A percentile compares a stretch with the other conserved stretches of the same genome.
phyloP scores from a whole-genome alignment of 2,888 invertebrate species.

The Dryococelus australis region DNA sequence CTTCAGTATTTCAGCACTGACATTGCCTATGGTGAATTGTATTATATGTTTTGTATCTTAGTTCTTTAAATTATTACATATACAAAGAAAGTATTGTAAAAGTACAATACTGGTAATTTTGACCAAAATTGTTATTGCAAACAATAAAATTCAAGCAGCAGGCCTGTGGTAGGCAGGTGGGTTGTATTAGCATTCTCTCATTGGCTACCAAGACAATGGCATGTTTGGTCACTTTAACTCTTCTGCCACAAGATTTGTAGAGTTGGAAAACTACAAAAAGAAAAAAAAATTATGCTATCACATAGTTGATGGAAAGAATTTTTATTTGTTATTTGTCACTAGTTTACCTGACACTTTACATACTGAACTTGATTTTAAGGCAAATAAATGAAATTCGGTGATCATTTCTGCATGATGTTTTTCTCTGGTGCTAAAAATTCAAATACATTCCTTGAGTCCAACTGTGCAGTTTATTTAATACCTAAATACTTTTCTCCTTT shows the following conservation, averaged over 20 bases:
- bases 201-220: not conserved
- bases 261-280: slow-evolving; percentile 10
- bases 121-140: no score
- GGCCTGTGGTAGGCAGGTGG: not conserved
- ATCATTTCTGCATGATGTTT: slow-evolving; percentile 26
- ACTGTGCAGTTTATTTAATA: not conserved
- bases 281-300: slow-evolving; percentile 3
- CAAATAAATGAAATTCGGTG: slow-evolving; percentile 31
- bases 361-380: slow-evolving; percentile 31
- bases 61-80: not conserved
- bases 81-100: not conserved
- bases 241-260: slow-evolving; percentile 16
- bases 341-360: slow-evolving; percentile 31
- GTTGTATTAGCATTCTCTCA: not conserved
- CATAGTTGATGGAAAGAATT: slow-evolving; percentile 10
- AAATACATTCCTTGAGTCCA: slow-evolving; percentile 10
- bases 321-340: slow-evolving; percentile 31
- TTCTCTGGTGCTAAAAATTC: slow-evolving; percentile 19
- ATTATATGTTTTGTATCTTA: not conserved
- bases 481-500: not conserved
- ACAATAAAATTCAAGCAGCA: no score
- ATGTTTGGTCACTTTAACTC: slow-evolving; percentile 9
- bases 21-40: not conserved
- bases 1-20: not conserved
- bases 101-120: not conserved